Percentiles rank a stretch among this genome's conserved stretches.
Evolutionary conservation across 2,113 vertebrate genomes (phyloP).

Genomic region (Mesocricetus auratus): DNA sequence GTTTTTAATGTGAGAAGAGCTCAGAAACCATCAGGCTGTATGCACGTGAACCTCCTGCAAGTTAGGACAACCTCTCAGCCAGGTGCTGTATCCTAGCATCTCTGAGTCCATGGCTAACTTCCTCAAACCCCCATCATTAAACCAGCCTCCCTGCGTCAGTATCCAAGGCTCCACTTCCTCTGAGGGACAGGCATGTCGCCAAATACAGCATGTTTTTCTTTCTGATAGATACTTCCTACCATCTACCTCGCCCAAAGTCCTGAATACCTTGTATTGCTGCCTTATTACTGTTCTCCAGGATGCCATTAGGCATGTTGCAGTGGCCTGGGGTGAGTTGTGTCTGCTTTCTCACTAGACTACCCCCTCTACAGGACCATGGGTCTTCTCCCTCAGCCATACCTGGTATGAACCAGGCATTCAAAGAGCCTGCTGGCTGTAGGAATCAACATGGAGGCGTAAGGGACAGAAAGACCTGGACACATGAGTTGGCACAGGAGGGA

Average conservation of each 20-base stretch:
- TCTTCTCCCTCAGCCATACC: neutral
- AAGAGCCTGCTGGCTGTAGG: neutral
- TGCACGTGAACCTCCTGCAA: rapidly evolving
- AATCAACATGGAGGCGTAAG: neutral
- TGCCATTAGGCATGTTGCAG: neutral
- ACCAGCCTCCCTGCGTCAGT: neutral
- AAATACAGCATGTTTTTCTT: neutral
- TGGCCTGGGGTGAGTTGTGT: neutral
- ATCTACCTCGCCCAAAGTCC: neutral
- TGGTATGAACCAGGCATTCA: neutral
- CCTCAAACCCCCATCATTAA: neutral
- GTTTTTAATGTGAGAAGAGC: neutral
- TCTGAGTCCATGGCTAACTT: neutral
- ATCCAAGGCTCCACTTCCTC: neutral
- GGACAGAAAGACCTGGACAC: neutral
- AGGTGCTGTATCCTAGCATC: rapidly evolving
- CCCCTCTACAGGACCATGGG: neutral
- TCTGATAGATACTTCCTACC: neutral
- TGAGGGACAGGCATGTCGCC: neutral
- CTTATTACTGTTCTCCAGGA: neutral
- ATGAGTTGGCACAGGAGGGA: neutral
- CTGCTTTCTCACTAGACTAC: neutral
- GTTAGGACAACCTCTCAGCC: too few relatives aligned
- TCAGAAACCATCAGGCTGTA: neutral
- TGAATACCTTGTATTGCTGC: neutral